Conservation (phyloP, 2,888 invertebrate species). For the Mechanitis mazaeus region DNA sequence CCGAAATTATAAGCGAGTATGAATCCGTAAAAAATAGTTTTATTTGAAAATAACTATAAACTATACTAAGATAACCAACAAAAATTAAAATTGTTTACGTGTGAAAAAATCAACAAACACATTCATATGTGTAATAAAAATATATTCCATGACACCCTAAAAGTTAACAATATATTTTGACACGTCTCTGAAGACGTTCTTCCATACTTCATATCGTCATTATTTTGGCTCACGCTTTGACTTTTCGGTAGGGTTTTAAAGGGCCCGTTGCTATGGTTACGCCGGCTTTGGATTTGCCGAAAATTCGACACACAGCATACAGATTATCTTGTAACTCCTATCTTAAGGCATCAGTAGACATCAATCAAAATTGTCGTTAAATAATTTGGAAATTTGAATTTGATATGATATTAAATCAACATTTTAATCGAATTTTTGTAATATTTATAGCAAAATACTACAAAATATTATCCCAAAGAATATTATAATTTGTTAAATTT, state of each 20-base stretch:
- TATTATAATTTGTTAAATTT: no score
- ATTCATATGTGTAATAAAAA: no score
- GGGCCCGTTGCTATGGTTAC: conserved; percentile 57
- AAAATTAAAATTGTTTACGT: background rate
- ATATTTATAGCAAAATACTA: no score
- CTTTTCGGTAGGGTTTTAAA: conserved; percentile 47
- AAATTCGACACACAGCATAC: conserved; percentile 51
- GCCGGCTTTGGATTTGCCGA: conserved; percentile 56
- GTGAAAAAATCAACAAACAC: no score
- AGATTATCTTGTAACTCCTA: conserved; percentile 31
- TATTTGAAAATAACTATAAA: no score
- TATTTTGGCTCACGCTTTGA: conserved; percentile 60
- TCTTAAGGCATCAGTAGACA: conserved; percentile 2
- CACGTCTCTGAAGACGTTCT: conserved; percentile 24
- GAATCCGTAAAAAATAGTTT: no score
- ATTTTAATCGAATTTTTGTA: no score
- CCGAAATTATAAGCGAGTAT: no score
- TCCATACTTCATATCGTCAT: conserved; percentile 63
- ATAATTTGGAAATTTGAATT: background rate
- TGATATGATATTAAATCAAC: no score
- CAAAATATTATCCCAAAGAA: no score
- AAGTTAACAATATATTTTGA: background rate
- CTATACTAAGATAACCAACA: no score
- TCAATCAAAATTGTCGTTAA: background rate
- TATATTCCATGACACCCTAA: background rate